Evolutionary conservation across 2,888 invertebrate genomes (phyloP), one percentile per base, ranked within the genome.

Genomic region (Poecilus cupreus): DNA sequence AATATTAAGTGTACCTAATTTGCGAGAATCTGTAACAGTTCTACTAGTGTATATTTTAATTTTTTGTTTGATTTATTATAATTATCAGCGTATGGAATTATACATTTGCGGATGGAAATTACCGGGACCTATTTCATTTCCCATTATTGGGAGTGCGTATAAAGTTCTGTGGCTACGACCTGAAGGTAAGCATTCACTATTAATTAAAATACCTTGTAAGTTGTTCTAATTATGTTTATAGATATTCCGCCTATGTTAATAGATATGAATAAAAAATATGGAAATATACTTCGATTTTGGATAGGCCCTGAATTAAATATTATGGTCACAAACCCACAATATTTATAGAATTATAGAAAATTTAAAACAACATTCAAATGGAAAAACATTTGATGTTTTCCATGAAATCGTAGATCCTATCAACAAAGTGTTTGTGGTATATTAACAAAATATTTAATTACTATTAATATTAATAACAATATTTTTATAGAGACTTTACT

Each of bases 291-390:
- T 22, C 20, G 16, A 51, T 75, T 75, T 75, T 75, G 74, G 74
- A 13, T 75, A 13, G 74, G 74, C 13, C 49, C 74, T n/a, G 74
- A 75, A 75, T 51, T 75, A 75, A 75, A 75, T 75, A 32, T 75
- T 24, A 5, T 26, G 16, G 51, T 75, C 13, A 51, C 74, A 75
- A 18, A 75, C 3, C 74, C 74, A 6, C 13, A 75, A 51, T 51
- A 51, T 16, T 11, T 75, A n/a, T 51, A 75, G 32, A 49, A 24
- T 75, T 10, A 26, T 75, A 16, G 74, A 49, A 32, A 75, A 51
- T 3, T 32, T 75, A 6, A 49, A 46, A 26, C 22, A 11, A 75
- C 13, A 16, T 26, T 11, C 51, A 24, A 51, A 75, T 75, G 74
- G 32, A 24, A 75, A 75, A 49, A 13, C 51, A n/a, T 24, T 75